Conservation (phyloP, 2,888 invertebrate genomes). For the Thymelicus sylvestris region DNA sequence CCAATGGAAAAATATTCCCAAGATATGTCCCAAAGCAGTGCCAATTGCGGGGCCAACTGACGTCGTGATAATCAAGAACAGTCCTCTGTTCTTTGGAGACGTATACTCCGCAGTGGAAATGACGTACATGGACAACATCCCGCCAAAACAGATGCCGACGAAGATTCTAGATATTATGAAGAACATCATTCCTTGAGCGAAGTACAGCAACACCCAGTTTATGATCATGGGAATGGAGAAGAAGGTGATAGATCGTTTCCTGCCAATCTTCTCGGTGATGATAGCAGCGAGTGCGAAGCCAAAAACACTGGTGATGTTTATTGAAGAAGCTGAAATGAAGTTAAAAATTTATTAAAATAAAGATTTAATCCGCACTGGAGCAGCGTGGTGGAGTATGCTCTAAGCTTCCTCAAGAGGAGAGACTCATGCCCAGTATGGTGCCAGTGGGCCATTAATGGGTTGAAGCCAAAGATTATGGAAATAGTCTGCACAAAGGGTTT, state of each 20-base stretch:
- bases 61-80: conserved; percentile 40
- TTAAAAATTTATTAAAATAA: too few relatives aligned
- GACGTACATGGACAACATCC: conserved; percentile 37
- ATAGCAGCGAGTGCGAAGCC: conserved; percentile 38
- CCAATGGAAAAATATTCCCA: conserved; percentile 44
- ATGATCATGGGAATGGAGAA: conserved; percentile 39
- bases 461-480: background rate
- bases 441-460: too few relatives aligned
- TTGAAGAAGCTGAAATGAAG: conserved; percentile 39
- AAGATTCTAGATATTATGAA: conserved; percentile 40
- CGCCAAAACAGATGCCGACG: conserved; percentile 43
- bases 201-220: conserved; percentile 43
- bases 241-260: conserved; percentile 34
- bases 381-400: too few relatives aligned
- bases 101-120: conserved; percentile 38
- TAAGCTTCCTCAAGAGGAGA: too few relatives aligned
- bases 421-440: too few relatives aligned
- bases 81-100: conserved; percentile 37
- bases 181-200: conserved; percentile 27
- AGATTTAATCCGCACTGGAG: too few relatives aligned
- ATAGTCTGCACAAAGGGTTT: too few relatives aligned
- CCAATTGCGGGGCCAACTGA: conserved; percentile 42
- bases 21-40: conserved; percentile 40
- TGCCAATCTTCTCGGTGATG: conserved; percentile 40
- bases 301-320: conserved; percentile 37